Percentiles rank a stretch among this genome's conserved stretches.
Evolutionary conservation across 2,888 invertebrate species (phyloP).

Genomic region (Rhagophthalmus giganteus): DNA sequence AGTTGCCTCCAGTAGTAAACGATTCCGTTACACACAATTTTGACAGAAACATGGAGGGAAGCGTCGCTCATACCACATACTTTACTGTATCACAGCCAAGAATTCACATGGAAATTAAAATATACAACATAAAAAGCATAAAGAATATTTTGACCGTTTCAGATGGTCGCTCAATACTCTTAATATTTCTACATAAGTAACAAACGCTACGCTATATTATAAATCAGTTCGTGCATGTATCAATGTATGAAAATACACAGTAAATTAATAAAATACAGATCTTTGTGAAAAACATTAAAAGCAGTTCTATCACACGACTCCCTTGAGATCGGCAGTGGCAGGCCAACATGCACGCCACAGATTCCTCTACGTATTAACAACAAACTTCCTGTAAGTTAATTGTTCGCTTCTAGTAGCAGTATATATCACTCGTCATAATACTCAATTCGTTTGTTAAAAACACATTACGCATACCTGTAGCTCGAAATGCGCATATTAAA

Average conservation of each 20-base stretch:
- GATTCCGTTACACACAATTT: constrained; percentile 16
- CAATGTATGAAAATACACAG: constrained; percentile 43
- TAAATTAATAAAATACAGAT: constrained; percentile 53
- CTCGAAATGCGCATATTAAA: constrained; percentile 26
- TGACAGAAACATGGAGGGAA: constrained; percentile 50
- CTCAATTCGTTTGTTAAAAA: constrained; percentile 41
- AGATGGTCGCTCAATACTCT: constrained; percentile 35
- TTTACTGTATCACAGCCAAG: constrained; percentile 58
- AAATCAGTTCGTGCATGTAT: constrained; percentile 48
- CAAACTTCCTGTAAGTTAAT: constrained; percentile 39
- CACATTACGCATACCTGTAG: constrained; percentile 31
- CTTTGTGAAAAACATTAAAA: constrained; percentile 54
- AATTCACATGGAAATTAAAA: constrained; percentile 55
- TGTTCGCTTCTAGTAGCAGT: constrained; percentile 48
- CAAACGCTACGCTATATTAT: constrained; percentile 42
- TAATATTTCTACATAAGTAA: constrained; percentile 45
- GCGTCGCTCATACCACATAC: constrained; percentile 52
- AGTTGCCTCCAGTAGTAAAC: neutral
- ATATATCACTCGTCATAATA: constrained; percentile 48
- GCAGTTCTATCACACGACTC: constrained; percentile 56
- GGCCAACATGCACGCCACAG: constrained; percentile 29
- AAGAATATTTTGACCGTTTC: constrained; percentile 37
- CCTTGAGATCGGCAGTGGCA: constrained; percentile 51
- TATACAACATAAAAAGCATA: constrained; percentile 47
- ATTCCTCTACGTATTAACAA: constrained; percentile 40